Conservation (phyloP, 2,888 invertebrate genomes). For the Petrolisthes manimaculis region DNA sequence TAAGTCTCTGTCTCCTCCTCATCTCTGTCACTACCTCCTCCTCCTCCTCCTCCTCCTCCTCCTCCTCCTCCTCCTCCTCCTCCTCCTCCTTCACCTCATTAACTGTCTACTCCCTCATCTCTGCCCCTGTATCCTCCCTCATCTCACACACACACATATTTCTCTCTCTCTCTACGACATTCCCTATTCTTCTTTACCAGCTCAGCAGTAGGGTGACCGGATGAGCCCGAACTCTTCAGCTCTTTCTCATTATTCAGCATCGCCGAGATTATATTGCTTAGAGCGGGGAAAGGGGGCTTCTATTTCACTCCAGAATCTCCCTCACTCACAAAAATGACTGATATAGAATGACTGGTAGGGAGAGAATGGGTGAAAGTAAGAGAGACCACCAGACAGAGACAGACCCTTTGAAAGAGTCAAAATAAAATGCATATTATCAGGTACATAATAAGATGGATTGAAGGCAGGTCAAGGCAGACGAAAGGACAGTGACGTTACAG, state of each 20-base stretch:
- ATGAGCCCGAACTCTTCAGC: constrained; percentile 14
- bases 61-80: neutral
- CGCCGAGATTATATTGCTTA: constrained; percentile 15
- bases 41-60: neutral
- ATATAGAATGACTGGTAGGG: neutral
- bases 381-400: too few relatives aligned
- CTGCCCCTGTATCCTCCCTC: neutral
- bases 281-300: neutral
- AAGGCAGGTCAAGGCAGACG: too few relatives aligned
- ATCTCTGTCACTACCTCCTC: neutral
- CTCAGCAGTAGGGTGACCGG: constrained; percentile 17
- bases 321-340: neutral
- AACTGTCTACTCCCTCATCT: neutral
- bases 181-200: neutral
- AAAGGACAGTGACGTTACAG: too few relatives aligned
- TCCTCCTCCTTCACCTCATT: neutral
- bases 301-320: too few relatives aligned
- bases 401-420: too few relatives aligned
- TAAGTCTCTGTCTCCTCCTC: neutral
- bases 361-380: neutral
- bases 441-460: too few relatives aligned
- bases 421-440: too few relatives aligned
- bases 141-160: neutral
- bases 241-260: constrained; percentile 37
- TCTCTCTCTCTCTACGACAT: neutral